These are phyloP conservation scores for Alcedo atthis DNA, from an alignment of 2,797 vertebrate species.

Conservation along the genomic window DNA sequence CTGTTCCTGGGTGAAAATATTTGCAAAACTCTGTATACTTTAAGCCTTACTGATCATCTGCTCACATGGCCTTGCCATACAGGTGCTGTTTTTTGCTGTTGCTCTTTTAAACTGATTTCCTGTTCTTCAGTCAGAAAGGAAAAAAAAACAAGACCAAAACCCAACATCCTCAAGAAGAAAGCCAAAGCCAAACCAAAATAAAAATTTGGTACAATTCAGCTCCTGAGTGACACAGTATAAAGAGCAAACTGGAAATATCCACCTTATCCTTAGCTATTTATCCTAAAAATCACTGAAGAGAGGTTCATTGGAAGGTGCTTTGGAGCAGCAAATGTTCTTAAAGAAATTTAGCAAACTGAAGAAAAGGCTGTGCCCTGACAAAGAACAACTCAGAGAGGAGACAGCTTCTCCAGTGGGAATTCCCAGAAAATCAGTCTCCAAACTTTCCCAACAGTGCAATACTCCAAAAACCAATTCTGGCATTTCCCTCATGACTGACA, in stretches of 20 bases:
- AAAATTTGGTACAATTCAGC: background rate
- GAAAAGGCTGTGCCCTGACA: background rate
- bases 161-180: background rate
- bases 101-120: constrained; percentile 13
- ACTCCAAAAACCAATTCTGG: background rate
- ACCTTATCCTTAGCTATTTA: background rate
- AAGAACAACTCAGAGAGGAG: background rate
- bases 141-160: background rate
- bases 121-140: background rate
- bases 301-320: background rate
- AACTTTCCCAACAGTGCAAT: background rate
- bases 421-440: background rate
- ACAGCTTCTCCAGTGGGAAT: background rate
- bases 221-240: background rate
- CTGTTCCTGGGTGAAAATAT: constrained; percentile 43
- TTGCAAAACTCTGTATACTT: background rate
- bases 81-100: background rate
- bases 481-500: background rate
- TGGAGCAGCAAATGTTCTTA: background rate
- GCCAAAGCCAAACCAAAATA: background rate
- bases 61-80: background rate
- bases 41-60: background rate
- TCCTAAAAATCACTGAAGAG: background rate
- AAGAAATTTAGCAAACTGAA: background rate
- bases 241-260: background rate